Evolutionary conservation across 2,113 vertebrate genomes (phyloP).

Genomic region (Stomatorhinus ivindoensis): DNA sequence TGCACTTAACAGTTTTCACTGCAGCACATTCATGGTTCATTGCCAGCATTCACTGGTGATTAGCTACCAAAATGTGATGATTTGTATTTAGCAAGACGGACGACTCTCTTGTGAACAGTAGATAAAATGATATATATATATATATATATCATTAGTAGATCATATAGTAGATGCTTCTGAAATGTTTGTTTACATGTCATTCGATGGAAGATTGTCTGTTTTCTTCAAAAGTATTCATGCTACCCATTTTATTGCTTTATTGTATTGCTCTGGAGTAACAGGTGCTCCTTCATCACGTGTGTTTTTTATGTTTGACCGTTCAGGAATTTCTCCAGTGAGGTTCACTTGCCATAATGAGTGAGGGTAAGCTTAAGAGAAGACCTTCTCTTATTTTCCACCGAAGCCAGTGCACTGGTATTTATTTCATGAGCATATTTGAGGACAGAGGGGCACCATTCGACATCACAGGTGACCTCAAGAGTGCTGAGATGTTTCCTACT

Average conservation of each 20-base stretch:
- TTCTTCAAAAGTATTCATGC: not conserved
- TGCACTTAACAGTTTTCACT: not conserved
- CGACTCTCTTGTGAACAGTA: not conserved
- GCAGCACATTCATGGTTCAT: constrained; percentile 22
- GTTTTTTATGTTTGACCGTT: not conserved
- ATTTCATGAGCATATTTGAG: not conserved
- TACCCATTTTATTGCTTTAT: not conserved
- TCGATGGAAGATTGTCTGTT: not conserved
- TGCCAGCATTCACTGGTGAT: constrained; percentile 30
- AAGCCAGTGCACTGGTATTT: not conserved
- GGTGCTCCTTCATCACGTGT: not conserved
- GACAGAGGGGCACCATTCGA: not conserved
- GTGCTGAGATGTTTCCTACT: not conserved
- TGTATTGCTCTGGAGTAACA: not conserved
- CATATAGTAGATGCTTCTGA: constrained; percentile 11
- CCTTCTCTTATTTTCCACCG: not conserved
- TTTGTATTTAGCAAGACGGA: constrained; percentile 35
- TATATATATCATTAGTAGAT: not conserved
- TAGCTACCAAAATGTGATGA: constrained; percentile 32
- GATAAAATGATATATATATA: not conserved
- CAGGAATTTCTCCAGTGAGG: not conserved
- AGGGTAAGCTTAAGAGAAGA: not conserved
- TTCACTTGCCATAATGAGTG: not conserved
- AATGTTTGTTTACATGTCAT: not conserved
- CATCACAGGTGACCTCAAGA: constrained; percentile 5